phyloP scores from a whole-genome alignment of 30 jellyfish, hydroid and myxozoan species.

The Pelagia noctiluca region DNA sequence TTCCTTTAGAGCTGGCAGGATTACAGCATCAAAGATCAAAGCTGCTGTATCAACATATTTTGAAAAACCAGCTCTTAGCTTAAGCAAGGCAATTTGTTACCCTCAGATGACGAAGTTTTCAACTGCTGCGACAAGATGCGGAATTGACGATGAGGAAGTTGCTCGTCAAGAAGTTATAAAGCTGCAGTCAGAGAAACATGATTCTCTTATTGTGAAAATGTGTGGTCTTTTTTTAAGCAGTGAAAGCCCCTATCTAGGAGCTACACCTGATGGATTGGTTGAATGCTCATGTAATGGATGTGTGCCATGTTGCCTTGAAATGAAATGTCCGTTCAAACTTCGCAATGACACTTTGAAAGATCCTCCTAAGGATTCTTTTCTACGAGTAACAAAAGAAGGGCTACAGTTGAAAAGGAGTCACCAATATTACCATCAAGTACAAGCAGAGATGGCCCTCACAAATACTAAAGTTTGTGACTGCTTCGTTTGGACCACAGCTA shows the following conservation, averaged over 20 bases:
- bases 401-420: slow-evolving; percentile 24
- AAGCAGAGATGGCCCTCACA: slow-evolving; percentile 25
- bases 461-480: too few relatives aligned
- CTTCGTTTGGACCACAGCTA: too few relatives aligned
- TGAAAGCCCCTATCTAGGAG: slow-evolving; percentile 27
- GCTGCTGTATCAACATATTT: slow-evolving; percentile 11
- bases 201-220: slow-evolving; percentile 5
- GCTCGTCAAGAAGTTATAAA: slow-evolving; percentile 7
- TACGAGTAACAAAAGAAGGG: slow-evolving; percentile 12
- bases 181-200: slow-evolving; percentile 18
- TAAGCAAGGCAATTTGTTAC: slow-evolving; percentile 17
- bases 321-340: slow-evolving; percentile 11
- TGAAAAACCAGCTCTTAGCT: slow-evolving; percentile 15
- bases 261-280: slow-evolving; percentile 27
- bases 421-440: slow-evolving; percentile 22
- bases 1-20: slow-evolving; percentile 18
- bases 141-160: slow-evolving; percentile 7
- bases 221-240: slow-evolving; percentile 17
- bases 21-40: slow-evolving; percentile 16
- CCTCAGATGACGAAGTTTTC: slow-evolving; percentile 14
- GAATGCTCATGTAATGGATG: slow-evolving; percentile 22
- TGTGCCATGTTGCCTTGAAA: slow-evolving; percentile 22
- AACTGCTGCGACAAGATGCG: slow-evolving; percentile 22
- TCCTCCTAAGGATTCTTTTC: slow-evolving; percentile 18
- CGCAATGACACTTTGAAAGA: slow-evolving; percentile 24